phyloP scores from a whole-genome alignment of 2,797 vertebrate species.

The Morelia viridis region DNA sequence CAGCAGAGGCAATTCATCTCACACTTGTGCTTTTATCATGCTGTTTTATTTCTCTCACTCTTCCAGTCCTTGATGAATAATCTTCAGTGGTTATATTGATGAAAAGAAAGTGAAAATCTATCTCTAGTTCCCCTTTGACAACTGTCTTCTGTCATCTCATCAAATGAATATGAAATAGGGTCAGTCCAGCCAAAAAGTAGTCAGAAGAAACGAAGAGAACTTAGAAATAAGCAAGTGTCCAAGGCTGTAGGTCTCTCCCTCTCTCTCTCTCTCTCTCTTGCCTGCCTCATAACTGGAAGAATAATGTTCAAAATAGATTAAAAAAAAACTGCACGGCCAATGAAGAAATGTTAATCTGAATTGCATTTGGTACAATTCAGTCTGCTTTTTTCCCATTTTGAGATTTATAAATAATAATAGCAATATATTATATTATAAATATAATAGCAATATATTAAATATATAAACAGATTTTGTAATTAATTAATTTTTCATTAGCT shows the following conservation, averaged over 20 bases:
- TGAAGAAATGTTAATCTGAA: not conserved
- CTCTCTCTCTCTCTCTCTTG: not conserved
- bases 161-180: not conserved
- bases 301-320: not conserved
- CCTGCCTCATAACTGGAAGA: not conserved
- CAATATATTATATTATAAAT: too few relatives aligned
- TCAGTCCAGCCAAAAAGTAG: not conserved
- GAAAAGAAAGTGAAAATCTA: not conserved
- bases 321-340: not conserved
- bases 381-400: not conserved
- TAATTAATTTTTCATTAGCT: not conserved
- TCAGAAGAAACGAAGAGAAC: not conserved
- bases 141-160: not conserved
- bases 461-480: not conserved
- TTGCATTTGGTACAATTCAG: not conserved
- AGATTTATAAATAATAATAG: not conserved
- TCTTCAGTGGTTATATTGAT: not conserved
- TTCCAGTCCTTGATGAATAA: not conserved
- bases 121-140: too few relatives aligned
- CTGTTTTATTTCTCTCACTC: not conserved
- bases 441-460: not conserved
- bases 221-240: not conserved
- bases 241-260: fast-evolving
- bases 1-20: not conserved
- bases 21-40: not conserved